Base-by-base conservation (phyloP, 23 tunicate species). In the Aplidium turbinatum region DNA sequence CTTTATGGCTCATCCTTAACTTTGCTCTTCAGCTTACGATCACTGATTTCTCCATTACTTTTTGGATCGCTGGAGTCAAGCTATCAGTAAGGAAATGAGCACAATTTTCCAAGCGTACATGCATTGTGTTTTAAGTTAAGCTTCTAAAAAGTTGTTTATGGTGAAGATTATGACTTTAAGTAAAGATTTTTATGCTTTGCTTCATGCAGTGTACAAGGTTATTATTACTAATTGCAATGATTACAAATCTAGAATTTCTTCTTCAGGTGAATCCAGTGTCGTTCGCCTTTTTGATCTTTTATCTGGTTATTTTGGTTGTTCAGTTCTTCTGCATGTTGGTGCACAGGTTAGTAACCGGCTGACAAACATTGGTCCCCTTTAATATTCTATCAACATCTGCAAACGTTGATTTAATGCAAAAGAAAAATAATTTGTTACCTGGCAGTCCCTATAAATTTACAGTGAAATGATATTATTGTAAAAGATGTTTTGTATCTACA, bases 241-340 rank as follows among this genome's bases (percentile, higher is more conserved):
- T 42, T 42, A 9, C 50, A 42, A 42, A 42, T 16, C n/a, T 55
- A n/a, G n/a, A n/a, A 7, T 70, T 16, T 48, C 4, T 18, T 55
- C 35, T 70, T 4, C 66, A 95, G 87, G 53, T 88, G 3, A 89
- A 88, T 54, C 96, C 96, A 13, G 70, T 95, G 22, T 52, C 96
- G 0, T 75, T 95, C 56, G 42, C 69, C 33, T 95, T 95, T 54
- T 62, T 95, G 74, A 35, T 83, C 27, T 95, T 95, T 68, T 95
- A 78, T 53, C 70, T 95, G 46, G 62, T 95, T 20, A 76, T 88
- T 25, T 62, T 95, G 34, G 45, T 89, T 23, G 75, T 88, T 58
- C 99, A 95, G 71, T 95, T 95, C 62, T 16, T 63, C 38, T 90
- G 97, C 67, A 95, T 95, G 99, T 33, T 95, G 31, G 68, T 70